Evolutionary conservation across 2,888 invertebrate genomes (phyloP), one percentile per base, ranked within the genome.

Genomic region (Agonopterix subpropinquella): DNA sequence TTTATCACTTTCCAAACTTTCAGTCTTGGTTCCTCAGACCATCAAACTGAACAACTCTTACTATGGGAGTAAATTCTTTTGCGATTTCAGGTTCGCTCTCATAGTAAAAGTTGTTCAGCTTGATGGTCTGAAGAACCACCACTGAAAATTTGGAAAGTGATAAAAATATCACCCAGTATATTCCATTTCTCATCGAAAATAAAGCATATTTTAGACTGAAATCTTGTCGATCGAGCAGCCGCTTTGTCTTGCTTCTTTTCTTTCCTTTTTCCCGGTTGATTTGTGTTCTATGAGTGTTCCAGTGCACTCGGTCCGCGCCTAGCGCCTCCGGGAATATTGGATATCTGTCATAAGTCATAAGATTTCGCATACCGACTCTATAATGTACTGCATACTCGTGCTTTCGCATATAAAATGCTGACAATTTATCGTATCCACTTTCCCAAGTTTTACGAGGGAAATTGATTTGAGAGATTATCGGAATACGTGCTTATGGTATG

Each of bases 261-360:
- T 63, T 69, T 67, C 67, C 68, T 74, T 76, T 79, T 77, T 72
- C 67, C 55, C 57, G 65, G 64, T 73, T 77, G 82, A 83, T 80
- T 82, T 82, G 81, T 81, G 77, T 79, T 70, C 74, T 73, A 76
- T 72, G 70, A 77, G 76, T 75, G 73, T 77, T 77, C 73, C 65
- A 62, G 61, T 76, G 77, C 79, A 76, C 73, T 69, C 67, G 67
- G 59, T 64, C 57, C 64, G 61, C 59, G 55, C 52, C 39, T 45
- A 36, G 51, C 64, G 75, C 75, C 70, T 64, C 62, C 57, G 65
- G 70, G 70, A 74, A 76, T 80, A 83, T 83, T 81, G 82, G 78
- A 80, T 81, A 80, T 80, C 74, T 78, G 80, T 80, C 80, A 77
- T 72, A 73, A 79, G 73, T 80, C 74, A 73, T 73, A 73, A 77